A percentile compares a stretch with the other conserved stretches of the same genome.
phyloP scores from a whole-genome alignment of 2,797 vertebrate species.

The Carapus acus region DNA sequence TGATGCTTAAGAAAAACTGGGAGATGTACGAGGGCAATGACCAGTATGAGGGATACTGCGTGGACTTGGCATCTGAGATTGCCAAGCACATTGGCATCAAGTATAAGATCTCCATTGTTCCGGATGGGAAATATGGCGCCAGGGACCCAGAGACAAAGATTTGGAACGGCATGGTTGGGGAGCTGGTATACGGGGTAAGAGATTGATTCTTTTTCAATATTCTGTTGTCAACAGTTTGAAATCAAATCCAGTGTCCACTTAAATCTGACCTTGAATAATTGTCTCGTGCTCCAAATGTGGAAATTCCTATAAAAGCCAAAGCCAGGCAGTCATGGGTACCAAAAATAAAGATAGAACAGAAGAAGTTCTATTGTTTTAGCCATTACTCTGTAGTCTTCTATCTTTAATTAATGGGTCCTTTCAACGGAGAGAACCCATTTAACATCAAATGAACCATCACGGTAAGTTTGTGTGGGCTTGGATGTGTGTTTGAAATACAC shows the following conservation, averaged over 20 bases:
- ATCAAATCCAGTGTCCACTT: constrained; percentile 3
- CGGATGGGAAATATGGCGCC: constrained; percentile 94
- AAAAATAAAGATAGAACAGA: too few relatives aligned
- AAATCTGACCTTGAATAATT: too few relatives aligned
- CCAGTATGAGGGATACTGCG: constrained; percentile 95
- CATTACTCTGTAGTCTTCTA: too few relatives aligned
- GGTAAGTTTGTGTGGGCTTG: too few relatives aligned
- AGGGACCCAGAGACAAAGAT: constrained; percentile 96
- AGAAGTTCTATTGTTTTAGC: too few relatives aligned
- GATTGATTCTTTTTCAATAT: not conserved
- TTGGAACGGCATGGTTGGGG: constrained; percentile 98
- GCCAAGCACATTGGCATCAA: constrained; percentile 97
- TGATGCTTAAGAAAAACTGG: constrained; percentile 98
- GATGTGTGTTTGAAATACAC: too few relatives aligned
- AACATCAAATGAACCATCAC: too few relatives aligned
- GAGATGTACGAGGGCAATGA: constrained; percentile 96
- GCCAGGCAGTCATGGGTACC: too few relatives aligned
- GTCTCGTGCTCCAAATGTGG: too few relatives aligned
- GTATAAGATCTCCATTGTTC: constrained; percentile 96
- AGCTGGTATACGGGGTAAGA: constrained; percentile 86
- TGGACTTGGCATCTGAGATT: constrained; percentile 96
- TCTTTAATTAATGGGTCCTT: too few relatives aligned
- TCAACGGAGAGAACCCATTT: too few relatives aligned
- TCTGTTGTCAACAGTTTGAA: not conserved
- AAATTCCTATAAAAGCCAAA: too few relatives aligned